phyloP scores from a whole-genome alignment of 2,797 vertebrate species.

The Rousettus madagascariensis region DNA sequence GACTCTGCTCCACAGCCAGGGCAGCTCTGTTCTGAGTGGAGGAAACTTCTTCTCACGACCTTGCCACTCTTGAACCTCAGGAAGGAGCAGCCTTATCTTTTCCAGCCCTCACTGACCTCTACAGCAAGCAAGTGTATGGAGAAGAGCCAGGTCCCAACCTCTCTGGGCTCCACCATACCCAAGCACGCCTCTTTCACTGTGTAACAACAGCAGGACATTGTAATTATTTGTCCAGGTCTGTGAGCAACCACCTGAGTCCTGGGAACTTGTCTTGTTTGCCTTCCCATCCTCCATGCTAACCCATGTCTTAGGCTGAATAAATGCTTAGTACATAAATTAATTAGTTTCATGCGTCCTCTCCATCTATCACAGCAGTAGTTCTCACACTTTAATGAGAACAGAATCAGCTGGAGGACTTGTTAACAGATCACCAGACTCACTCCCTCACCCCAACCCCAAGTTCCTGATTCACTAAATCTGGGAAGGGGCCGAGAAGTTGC shows the following conservation, averaged over 20 bases:
- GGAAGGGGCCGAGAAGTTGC: background rate
- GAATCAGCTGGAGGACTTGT: background rate
- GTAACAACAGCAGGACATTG: no score
- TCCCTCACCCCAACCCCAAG: background rate
- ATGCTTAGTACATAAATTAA: background rate
- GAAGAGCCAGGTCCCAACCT: background rate
- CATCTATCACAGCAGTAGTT: background rate
- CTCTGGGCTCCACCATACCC: background rate
- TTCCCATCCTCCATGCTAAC: background rate
- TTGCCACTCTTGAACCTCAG: background rate
- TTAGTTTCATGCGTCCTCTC: background rate
- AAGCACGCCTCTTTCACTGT: background rate
- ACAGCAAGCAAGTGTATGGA: fast-evolving
- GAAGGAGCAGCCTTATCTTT: background rate
- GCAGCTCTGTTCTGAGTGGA: background rate
- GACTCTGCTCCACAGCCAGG: background rate
- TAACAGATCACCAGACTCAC: background rate
- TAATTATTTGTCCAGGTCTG: background rate
- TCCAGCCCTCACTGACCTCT: background rate
- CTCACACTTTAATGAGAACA: background rate
- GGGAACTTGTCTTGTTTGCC: background rate
- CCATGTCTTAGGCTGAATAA: background rate
- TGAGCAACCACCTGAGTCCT: background rate
- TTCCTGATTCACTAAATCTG: background rate
- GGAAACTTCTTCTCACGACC: background rate